Evolutionary conservation across 2,888 invertebrate species (phyloP).

Genomic region (Drosophila mulleri): DNA sequence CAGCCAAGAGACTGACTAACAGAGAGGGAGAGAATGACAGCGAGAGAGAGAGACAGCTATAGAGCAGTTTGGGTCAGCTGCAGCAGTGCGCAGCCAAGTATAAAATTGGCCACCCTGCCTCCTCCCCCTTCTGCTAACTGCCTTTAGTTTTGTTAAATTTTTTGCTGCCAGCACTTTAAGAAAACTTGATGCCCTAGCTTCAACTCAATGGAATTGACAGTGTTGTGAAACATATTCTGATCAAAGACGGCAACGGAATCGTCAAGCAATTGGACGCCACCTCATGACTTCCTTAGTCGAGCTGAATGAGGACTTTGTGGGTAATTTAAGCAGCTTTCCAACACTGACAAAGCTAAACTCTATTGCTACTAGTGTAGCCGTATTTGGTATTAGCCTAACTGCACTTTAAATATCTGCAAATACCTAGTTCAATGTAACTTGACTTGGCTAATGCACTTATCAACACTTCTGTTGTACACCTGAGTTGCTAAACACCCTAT

Average conservation of each 20-base stretch:
- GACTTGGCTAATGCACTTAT: not conserved
- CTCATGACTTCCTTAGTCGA: not conserved
- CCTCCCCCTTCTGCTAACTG: not conserved
- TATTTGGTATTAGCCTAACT: too few relatives aligned
- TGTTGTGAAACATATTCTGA: slow-evolving; percentile 16
- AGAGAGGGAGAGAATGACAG: not conserved
- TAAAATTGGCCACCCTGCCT: slow-evolving; percentile 30
- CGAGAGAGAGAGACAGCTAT: not conserved
- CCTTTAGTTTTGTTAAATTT: not conserved
- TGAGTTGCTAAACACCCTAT: not conserved
- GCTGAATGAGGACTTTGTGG: not conserved
- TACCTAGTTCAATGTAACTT: not conserved
- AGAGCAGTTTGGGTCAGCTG: slow-evolving; percentile 42
- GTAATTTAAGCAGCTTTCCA: not conserved
- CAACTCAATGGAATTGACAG: slow-evolving; percentile 6
- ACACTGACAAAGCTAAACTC: not conserved
- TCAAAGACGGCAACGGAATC: not conserved
- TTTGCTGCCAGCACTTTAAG: slow-evolving; percentile 43
- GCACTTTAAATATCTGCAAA: not conserved
- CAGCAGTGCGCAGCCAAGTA: slow-evolving; percentile 41
- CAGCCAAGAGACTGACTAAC: too few relatives aligned
- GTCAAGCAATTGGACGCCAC: not conserved
- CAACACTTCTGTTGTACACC: not conserved
- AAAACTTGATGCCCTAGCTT: slow-evolving; percentile 13
- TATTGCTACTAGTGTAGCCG: not conserved